Evolutionary conservation across 2,113 vertebrate species (phyloP).

Genomic region (Cariama cristata): DNA sequence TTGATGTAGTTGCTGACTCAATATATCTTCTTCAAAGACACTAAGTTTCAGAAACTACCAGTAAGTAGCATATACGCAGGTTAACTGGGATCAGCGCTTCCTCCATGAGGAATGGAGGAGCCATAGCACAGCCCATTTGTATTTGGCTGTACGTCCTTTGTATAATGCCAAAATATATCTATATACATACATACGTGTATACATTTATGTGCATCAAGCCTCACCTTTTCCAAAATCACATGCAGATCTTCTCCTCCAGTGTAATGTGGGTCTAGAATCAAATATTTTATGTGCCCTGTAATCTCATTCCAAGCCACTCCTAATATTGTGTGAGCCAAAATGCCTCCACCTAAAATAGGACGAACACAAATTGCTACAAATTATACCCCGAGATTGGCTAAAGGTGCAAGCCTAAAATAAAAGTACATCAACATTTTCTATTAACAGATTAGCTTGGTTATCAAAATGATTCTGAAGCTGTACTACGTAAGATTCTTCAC

Average conservation of each 20-base stretch:
- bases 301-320: conserved; percentile 94
- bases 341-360: conserved; percentile 85
- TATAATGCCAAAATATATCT: background rate
- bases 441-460: background rate
- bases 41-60: background rate
- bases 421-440: background rate
- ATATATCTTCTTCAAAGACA: background rate
- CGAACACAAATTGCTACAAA: background rate
- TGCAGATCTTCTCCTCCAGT: conserved; percentile 93
- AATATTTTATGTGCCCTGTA: conserved; percentile 90
- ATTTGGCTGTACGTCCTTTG: background rate
- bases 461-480: background rate
- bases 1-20: background rate
- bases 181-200: background rate
- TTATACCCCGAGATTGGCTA: background rate
- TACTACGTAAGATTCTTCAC: background rate
- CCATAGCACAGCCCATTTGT: accelerated
- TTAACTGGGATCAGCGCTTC: background rate
- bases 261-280: conserved; percentile 96
- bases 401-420: background rate
- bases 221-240: conserved; percentile 91
- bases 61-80: background rate
- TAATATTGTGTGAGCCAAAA: conserved; percentile 95
- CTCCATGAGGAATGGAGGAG: background rate
- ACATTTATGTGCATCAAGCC: background rate